Base-by-base conservation (phyloP, 2,113 vertebrate genomes). In the Haplochromis vanheusdeni region DNA sequence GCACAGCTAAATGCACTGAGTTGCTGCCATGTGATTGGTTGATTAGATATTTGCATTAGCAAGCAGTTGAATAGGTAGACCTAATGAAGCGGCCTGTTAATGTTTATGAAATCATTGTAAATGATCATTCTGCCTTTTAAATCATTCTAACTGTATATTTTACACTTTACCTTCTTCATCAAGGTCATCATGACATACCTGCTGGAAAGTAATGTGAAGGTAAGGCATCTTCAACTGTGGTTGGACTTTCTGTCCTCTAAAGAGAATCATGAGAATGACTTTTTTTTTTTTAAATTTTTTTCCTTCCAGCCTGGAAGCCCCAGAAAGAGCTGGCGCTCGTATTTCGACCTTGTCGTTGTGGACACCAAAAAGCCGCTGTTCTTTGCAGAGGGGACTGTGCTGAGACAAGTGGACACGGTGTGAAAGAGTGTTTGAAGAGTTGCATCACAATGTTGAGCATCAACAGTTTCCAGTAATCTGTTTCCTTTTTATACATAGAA, bases 371-470 rank as follows among this genome's bases (percentile, higher is more conserved):
- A 98, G 82, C 97, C 98, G 0, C 84, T 95, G 81, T 98, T 98
- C 92, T 98, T 98, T 2, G 96, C 89, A 0, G 97, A 96, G 40
- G 97, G 97, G 26, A 97, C 95, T 0, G 97, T 97, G 45, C 95
- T 97, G 81, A 97, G 97, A 89, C 97, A 97, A 94, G 97, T 98
- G 19, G 96, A 97, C 95, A 97, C 88, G 80, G 97, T 97, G 90
- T 65, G 86, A 40, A 26, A 60, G 31, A 37, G 4, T 12, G 6
- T 56, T 5, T 80, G 12, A 17, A n/a, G 13, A 19, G 40, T 33
- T 28, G 51, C 19, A 23, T 19, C 1, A 28, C 33, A 33, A 33
- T 51, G 6, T 54, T 14, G 31, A 52, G 11, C 11, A 1, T 9
- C 7, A 11, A 58, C 26, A 77, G n/a, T 31, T 49, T 77, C 75